Base-by-base conservation (phyloP, 2,797 vertebrate species). In the Phylloscopus collybita region DNA sequence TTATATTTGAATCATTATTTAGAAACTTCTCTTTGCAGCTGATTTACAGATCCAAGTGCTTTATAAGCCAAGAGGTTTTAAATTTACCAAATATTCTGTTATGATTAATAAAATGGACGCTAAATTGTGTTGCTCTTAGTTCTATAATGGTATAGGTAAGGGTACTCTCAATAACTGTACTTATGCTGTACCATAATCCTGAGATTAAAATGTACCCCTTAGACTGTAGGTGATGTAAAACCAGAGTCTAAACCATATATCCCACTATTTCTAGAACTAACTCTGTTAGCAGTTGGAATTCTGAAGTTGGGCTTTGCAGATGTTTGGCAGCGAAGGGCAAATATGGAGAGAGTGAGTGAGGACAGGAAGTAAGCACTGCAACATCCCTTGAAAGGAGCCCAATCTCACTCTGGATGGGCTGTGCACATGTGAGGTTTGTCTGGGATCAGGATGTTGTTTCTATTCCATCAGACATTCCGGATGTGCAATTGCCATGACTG, bases 21-120 rank as follows among this genome's bases (percentile, higher is more conserved):
- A 90, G 93, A 74, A 79, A 82, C 42, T 93, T 95, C 73, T 94
- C 25, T 86, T 95, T 53, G 67, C 51, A 50, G 21, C 16, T 83
- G 54, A 85, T 67, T 94, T 67, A 36, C 25, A 78, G 36, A 51
- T 86, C 40, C 51, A 53, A 75, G 81, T 74, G 60, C 53, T 73
- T 66, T 76, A 18, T 65, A 59, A 81, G 38, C 4, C 4, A 16
- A 59, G 50, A 85, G 16, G 17, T 90, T 69, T 62, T 18, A 70
- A 36, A 49, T 91, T 80, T 79, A 45, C 26, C 9, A 26, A 25
- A 66, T 59, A 32, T 1, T 3, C 26, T 54, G 16, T 44, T n/a
- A 64, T 71, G 90, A 49, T 80, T 86, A 86, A 82, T 87, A 75
- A 90, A 70, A 90, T 47, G 3, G 4, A 13, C 38, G 86, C n/a